A percentile compares a stretch with the other conserved stretches of the same genome.
These are phyloP conservation scores for Accipiter fasciatus DNA, from an alignment of 2,797 vertebrate genomes.

Conservation along the genomic window DNA sequence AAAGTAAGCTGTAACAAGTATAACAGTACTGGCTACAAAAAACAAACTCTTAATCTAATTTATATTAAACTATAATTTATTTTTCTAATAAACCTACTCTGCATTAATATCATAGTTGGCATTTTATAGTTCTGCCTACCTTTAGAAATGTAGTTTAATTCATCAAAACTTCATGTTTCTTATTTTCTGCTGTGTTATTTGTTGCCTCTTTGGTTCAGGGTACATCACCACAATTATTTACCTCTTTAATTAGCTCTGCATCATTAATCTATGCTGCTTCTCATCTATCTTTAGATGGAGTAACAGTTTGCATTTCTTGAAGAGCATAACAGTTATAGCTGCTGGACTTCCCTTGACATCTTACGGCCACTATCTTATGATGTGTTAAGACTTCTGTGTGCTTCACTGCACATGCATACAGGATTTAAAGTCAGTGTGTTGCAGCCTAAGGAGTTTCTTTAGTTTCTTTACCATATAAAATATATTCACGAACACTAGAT, in stretches of 20 bases:
- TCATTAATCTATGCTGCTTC: constrained; percentile 44
- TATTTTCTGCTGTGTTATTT: constrained; percentile 2
- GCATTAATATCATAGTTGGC: constrained; percentile 26
- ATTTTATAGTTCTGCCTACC: constrained; percentile 58
- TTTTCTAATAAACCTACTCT: constrained; percentile 53
- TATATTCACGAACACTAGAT: background rate
- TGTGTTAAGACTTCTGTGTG: background rate
- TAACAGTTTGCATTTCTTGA: background rate
- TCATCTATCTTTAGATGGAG: background rate
- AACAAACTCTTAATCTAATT: constrained; percentile 33
- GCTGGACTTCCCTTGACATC: background rate
- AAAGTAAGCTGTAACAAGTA: background rate
- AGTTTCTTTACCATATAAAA: background rate
- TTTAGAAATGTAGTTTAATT: constrained; percentile 60
- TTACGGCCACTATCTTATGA: background rate
- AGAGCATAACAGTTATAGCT: background rate
- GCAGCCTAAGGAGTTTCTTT: background rate
- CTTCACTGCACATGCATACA: background rate
- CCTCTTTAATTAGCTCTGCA: constrained; percentile 66
- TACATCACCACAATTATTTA: constrained; percentile 44
- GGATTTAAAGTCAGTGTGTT: background rate
- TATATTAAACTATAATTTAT: constrained; percentile 57
- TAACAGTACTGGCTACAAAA: background rate
- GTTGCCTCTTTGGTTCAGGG: constrained; percentile 6
- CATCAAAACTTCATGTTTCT: constrained; percentile 39